phyloP scores from a whole-genome alignment of 2,113 vertebrate genomes.

The Notechis scutatus region DNA sequence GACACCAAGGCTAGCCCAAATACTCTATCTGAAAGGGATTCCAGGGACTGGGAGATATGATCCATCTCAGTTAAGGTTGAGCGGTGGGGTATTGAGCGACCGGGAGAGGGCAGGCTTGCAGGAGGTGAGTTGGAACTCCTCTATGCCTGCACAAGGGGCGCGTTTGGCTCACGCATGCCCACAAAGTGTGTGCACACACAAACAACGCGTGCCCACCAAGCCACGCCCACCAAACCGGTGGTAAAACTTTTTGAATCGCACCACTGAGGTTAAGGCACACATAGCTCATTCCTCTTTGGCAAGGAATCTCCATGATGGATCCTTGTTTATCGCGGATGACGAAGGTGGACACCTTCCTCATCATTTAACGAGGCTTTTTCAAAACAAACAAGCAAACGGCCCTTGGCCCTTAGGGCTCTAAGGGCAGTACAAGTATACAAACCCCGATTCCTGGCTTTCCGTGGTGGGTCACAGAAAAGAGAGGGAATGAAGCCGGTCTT shows the following conservation, averaged over 20 bases:
- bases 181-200: no score
- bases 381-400: not conserved
- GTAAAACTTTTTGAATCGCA: no score
- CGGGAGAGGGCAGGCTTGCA: no score
- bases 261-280: no score
- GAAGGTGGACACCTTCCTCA: not conserved
- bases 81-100: no score
- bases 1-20: not conserved
- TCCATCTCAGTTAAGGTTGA: no score
- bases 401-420: not conserved
- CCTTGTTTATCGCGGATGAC: not conserved
- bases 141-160: no score
- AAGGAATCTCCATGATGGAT: constrained; percentile 14
- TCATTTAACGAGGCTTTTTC: not conserved
- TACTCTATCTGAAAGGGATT: not conserved
- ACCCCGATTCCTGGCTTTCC: not conserved
- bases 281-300: not conserved
- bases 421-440: not conserved
- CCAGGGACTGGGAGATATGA: not conserved
- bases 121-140: no score
- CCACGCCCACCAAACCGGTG: no score
- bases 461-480: not conserved
- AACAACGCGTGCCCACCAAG: no score
- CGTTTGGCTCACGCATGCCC: no score
- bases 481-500: constrained; percentile 38